Evolutionary conservation across 2,113 vertebrate species (phyloP).

Genomic region (Serilophus lunatus): DNA sequence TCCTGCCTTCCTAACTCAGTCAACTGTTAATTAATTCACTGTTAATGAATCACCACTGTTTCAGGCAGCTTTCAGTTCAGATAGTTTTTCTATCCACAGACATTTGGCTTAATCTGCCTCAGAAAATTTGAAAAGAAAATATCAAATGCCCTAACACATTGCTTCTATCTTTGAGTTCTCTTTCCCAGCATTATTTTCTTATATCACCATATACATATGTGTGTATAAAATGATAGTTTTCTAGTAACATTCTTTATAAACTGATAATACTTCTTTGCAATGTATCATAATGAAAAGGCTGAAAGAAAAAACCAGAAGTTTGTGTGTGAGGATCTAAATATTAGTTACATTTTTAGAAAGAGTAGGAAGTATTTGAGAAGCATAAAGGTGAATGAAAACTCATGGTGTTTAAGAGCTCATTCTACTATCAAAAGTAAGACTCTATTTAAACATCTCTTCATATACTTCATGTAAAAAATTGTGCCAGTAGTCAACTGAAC

Average conservation of each 20-base stretch:
- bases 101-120: neutral
- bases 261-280: neutral
- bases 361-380: neutral
- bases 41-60: neutral
- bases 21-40: neutral
- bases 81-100: neutral
- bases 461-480: neutral
- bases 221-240: neutral
- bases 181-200: neutral
- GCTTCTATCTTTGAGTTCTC: neutral
- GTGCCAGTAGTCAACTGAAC: neutral
- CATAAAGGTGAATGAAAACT: neutral
- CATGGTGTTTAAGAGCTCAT: neutral
- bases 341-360: neutral
- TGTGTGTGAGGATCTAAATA: neutral
- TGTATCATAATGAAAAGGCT: neutral
- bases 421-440: neutral
- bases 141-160: neutral
- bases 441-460: neutral
- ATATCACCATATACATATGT: fast-evolving
- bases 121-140: neutral
- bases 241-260: neutral
- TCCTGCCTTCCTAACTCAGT: neutral
- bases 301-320: neutral
- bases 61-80: neutral